A percentile compares a stretch with the other conserved stretches of the same genome.
Conservation (phyloP, 2,797 vertebrate genomes). For the Champsocephalus gunnari region DNA sequence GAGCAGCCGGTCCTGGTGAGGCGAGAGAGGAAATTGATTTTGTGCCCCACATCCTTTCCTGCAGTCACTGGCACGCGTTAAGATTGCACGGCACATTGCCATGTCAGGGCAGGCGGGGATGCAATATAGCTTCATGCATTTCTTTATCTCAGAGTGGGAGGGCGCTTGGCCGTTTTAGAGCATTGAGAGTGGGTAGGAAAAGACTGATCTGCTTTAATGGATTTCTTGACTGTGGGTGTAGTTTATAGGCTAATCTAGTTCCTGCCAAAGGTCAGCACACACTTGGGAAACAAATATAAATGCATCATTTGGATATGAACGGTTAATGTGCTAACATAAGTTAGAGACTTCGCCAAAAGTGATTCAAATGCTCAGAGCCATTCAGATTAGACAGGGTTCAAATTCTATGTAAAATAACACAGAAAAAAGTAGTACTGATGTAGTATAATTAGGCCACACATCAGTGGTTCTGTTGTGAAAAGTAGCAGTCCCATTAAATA, state of each 20-base stretch:
- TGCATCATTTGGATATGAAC: conserved; percentile 1
- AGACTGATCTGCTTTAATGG: conserved; percentile 41
- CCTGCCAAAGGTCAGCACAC: conserved; percentile 16
- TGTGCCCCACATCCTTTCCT: conserved; percentile 68
- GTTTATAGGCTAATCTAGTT: conserved; percentile 43
- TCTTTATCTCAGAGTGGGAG: conserved; percentile 46
- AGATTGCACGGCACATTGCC: conserved; percentile 44
- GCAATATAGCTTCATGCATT: conserved; percentile 38
- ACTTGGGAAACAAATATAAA: neutral
- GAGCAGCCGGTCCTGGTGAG: conserved; percentile 61
- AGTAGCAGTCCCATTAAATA: neutral
- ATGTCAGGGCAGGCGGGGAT: conserved; percentile 35
- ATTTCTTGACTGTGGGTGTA: conserved; percentile 33
- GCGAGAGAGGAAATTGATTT: conserved; percentile 77
- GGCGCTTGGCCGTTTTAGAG: conserved; percentile 3
- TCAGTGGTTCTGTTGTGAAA: neutral
- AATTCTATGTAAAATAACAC: no score
- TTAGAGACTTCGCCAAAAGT: neutral
- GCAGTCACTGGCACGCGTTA: conserved; percentile 57
- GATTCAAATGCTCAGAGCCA: neutral
- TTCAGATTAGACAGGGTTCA: neutral
- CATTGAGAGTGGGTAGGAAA: conserved; percentile 22
- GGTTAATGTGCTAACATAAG: neutral
- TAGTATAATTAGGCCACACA: neutral
- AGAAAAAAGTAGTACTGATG: no score